Conservation (phyloP, 1,140 invertebrate species). For the Trypoxylus dichotomus region DNA sequence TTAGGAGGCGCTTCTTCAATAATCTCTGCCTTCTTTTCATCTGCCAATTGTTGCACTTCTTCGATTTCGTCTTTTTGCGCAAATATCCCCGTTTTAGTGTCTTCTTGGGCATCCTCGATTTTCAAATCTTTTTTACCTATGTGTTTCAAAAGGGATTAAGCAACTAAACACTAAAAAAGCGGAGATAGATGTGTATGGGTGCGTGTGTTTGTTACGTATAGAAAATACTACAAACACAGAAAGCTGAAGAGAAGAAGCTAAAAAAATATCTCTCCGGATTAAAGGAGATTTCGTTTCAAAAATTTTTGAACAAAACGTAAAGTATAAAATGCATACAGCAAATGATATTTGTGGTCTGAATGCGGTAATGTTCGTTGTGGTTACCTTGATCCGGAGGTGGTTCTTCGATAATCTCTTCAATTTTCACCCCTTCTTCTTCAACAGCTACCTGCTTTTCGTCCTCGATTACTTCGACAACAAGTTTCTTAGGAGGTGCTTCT, state of each 20-base stretch:
- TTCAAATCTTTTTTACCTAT: conserved; percentile 1
- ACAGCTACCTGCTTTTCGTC: conserved; percentile 45
- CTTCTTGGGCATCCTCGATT: background rate
- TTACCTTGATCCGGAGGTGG: conserved; percentile 27
- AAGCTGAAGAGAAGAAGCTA: background rate
- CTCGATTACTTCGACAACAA: conserved; percentile 52
- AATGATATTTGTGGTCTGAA: background rate
- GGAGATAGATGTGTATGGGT: background rate
- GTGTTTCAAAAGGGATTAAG: conserved; percentile 24
- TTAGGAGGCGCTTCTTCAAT: background rate
- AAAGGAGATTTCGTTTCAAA: background rate
- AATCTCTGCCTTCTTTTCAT: background rate
- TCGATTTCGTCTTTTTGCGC: conserved; percentile 8
- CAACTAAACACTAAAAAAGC: background rate
- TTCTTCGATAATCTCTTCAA: conserved; percentile 38
- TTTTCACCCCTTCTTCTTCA: conserved; percentile 36
- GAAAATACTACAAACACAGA: background rate
- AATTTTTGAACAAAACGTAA: background rate
- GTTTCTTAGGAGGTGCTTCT: conserved; percentile 50
- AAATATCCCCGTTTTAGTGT: background rate
- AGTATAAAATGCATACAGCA: background rate
- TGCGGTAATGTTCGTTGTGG: background rate
- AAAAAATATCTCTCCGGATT: background rate
- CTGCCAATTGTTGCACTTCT: background rate
- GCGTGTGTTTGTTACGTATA: background rate